A percentile compares a stretch with the other conserved stretches of the same genome.
phyloP scores from a whole-genome alignment of 2,113 vertebrate species.

The Chamaetylas fuelleborni region DNA sequence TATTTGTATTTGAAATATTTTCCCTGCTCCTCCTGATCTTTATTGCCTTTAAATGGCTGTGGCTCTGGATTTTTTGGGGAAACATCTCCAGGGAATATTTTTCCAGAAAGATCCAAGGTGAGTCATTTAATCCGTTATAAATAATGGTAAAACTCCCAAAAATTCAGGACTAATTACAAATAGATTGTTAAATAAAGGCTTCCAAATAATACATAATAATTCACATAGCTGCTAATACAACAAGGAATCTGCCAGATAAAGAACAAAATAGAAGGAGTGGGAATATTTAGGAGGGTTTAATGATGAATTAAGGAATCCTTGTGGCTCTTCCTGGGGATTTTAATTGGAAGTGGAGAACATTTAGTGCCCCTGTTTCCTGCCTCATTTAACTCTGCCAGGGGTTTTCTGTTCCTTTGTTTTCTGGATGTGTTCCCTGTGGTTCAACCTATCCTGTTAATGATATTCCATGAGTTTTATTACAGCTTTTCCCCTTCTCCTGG shows the following conservation, averaged over 20 bases:
- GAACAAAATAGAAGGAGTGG: not conserved
- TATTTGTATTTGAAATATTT: not conserved
- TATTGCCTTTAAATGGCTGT: not conserved
- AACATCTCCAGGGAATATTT: not conserved
- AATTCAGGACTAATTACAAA: not conserved
- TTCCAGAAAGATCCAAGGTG: not conserved
- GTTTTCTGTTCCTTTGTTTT: not conserved
- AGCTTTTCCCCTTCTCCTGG: not conserved
- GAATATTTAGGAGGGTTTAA: slow-evolving; percentile 6
- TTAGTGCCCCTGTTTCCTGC: not conserved
- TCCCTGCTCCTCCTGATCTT: not conserved
- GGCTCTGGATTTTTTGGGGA: not conserved
- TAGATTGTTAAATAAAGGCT: not conserved
- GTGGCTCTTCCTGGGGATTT: slow-evolving; percentile 9
- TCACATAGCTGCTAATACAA: not conserved
- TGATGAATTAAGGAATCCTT: not conserved
- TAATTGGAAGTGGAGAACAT: not conserved
- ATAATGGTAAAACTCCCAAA: not conserved
- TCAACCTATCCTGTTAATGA: not conserved
- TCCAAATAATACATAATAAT: not conserved
- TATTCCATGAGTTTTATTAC: not conserved
- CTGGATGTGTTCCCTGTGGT: not conserved
- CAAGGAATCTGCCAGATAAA: not conserved
- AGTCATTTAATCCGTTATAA: not conserved
- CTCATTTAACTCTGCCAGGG: not conserved